Evolutionary conservation across 2,888 invertebrate species (phyloP).

Genomic region (Tribolium freemani): DNA sequence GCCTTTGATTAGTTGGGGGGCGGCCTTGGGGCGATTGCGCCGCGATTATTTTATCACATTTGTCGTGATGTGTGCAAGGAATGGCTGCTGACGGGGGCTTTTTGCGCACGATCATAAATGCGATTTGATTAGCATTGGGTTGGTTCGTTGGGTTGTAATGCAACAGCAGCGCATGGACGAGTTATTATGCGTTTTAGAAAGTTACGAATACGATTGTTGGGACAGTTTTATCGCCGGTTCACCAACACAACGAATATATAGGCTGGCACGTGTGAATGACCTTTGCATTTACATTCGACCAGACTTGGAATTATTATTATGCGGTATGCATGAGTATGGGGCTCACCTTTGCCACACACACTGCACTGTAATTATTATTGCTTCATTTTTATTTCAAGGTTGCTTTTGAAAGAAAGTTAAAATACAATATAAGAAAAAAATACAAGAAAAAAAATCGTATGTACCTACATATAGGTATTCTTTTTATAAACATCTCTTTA

Average conservation of each 20-base stretch:
- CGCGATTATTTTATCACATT: slow-evolving; percentile 51
- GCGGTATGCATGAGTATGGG: not conserved
- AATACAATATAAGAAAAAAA: no score
- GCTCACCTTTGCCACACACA: not conserved
- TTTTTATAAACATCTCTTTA: no score
- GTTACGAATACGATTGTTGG: slow-evolving; percentile 14
- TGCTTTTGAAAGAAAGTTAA: not conserved
- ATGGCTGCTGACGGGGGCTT: slow-evolving; percentile 49
- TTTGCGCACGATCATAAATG: slow-evolving; percentile 44
- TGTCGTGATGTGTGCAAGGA: slow-evolving; percentile 41
- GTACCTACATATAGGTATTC: no score
- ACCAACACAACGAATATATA: not conserved
- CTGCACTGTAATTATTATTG: not conserved
- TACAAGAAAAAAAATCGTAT: no score
- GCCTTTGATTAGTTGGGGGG: slow-evolving; percentile 59
- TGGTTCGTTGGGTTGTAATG: not conserved
- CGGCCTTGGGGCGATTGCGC: slow-evolving; percentile 53
- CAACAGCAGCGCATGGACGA: slow-evolving; percentile 25
- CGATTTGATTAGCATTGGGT: slow-evolving; percentile 34
- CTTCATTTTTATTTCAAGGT: not conserved
- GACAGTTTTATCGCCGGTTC: slow-evolving; percentile 13
- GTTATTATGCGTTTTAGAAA: slow-evolving; percentile 22
- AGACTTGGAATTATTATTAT: not conserved
- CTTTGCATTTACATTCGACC: slow-evolving; percentile 11
- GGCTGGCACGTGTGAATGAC: slow-evolving; percentile 24